phyloP scores from a whole-genome alignment of 2,113 vertebrate genomes.

The Tretioscincus oriximinensis region DNA sequence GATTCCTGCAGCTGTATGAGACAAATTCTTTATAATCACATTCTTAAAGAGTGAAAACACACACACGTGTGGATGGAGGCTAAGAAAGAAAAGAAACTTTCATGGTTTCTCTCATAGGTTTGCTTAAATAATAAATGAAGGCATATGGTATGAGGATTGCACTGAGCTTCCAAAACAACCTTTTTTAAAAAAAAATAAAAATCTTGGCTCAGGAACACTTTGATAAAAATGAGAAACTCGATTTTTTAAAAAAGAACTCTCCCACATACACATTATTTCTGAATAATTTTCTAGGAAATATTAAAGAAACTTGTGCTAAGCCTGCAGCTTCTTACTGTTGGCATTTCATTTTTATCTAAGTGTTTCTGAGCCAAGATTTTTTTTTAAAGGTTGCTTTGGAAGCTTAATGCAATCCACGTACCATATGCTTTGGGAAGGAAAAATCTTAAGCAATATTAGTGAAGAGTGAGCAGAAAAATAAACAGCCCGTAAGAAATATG shows the following conservation, averaged over 20 bases:
- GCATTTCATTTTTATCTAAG: not conserved
- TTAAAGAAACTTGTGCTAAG: not conserved
- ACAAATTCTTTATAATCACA: too few species aligned
- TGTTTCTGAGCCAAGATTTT: not conserved
- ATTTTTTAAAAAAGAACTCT: not conserved
- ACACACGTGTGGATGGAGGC: not conserved
- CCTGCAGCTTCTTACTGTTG: not conserved
- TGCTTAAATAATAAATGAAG: not conserved
- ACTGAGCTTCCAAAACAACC: not conserved
- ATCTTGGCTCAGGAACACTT: not conserved
- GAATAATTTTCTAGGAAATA: not conserved
- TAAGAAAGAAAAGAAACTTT: not conserved
- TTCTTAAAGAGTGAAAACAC: too few species aligned
- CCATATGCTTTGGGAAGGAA: not conserved
- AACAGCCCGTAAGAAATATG: not conserved
- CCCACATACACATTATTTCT: not conserved
- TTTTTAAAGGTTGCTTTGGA: not conserved
- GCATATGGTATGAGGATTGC: constrained; percentile 4
- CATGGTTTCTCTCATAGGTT: constrained; percentile 1
- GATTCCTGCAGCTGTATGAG: too few species aligned
- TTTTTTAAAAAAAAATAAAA: too few species aligned
- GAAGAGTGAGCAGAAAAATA: not conserved
- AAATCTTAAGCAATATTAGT: not conserved
- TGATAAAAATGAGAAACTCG: not conserved
- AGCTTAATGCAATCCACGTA: not conserved